phyloP scores from a whole-genome alignment of 2,113 vertebrate species.

The Pardalotus punctatus region DNA sequence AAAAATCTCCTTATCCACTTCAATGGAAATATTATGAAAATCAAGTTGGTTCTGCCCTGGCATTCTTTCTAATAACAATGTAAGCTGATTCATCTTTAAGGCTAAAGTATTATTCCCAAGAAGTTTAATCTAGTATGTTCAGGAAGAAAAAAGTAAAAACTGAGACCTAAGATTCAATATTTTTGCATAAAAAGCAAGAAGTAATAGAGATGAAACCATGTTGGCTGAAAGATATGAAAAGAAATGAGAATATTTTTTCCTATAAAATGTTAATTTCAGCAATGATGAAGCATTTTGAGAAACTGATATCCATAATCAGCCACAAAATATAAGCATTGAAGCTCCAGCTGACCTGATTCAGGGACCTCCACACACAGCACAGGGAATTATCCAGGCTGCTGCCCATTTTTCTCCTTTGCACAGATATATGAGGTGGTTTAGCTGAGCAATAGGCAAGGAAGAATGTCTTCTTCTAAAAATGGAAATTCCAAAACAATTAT shows the following conservation, averaged over 20 bases:
- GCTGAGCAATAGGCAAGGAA: background rate
- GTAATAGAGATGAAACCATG: background rate
- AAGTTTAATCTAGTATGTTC: background rate
- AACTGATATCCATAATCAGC: background rate
- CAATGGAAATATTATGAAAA: constrained; percentile 23
- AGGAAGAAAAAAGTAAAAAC: background rate
- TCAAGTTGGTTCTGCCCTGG: background rate
- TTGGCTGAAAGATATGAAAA: constrained; percentile 2
- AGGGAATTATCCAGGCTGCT: background rate
- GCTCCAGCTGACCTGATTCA: background rate
- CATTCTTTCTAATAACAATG: constrained; percentile 8
- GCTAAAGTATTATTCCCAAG: background rate
- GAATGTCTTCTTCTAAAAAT: background rate
- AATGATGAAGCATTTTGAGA: background rate
- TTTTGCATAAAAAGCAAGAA: background rate
- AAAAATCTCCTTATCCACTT: background rate
- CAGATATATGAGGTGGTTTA: background rate
- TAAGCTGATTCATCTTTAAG: background rate
- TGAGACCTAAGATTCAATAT: background rate
- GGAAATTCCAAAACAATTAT: background rate
- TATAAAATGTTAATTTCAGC: constrained; percentile 8
- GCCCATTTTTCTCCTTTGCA: background rate
- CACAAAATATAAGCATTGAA: background rate
- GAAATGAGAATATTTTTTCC: constrained; percentile 28
- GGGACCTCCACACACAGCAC: background rate